Evolutionary conservation across 2,797 vertebrate genomes (phyloP).

Genomic region (Acridotheres tristis): DNA sequence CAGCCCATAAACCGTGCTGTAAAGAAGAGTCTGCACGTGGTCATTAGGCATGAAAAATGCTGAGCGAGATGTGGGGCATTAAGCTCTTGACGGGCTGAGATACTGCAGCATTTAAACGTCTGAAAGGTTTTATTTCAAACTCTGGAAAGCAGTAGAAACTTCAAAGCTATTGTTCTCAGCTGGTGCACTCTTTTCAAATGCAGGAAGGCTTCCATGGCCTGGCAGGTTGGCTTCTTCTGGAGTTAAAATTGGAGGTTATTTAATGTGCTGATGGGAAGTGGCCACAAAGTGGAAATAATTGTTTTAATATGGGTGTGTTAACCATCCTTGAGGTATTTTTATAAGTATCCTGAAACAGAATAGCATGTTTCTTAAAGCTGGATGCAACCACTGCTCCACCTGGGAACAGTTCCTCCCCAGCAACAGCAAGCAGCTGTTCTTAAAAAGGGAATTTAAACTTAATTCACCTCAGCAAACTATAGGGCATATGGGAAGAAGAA

Average conservation of each 20-base stretch:
- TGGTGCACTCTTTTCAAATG: neutral
- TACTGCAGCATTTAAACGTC: neutral
- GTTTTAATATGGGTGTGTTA: constrained; percentile 40
- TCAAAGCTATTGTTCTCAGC: neutral
- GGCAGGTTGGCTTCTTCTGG: neutral
- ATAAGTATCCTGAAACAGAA: constrained; percentile 10
- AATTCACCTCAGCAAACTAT: neutral
- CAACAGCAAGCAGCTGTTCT: neutral
- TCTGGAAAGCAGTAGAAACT: neutral
- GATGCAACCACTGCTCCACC: neutral
- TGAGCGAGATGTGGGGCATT: neutral
- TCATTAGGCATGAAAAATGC: neutral
- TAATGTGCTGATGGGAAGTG: neutral
- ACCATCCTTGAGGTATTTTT: constrained; percentile 25
- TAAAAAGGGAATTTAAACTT: constrained; percentile 13
- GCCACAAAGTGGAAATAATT: constrained; percentile 39
- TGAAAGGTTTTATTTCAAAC: constrained; percentile 10
- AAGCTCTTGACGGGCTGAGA: neutral
- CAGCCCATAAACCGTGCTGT: neutral
- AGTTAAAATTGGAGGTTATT: neutral
- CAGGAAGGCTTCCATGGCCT: neutral
- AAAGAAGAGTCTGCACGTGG: neutral
- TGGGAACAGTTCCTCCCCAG: constrained; percentile 34
- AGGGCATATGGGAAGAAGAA: neutral
- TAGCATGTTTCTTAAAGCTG: neutral